Evolutionary conservation across 2,888 invertebrate species (phyloP), one percentile per base, ranked within the genome.

Genomic region (Hyposoter dolosus): DNA sequence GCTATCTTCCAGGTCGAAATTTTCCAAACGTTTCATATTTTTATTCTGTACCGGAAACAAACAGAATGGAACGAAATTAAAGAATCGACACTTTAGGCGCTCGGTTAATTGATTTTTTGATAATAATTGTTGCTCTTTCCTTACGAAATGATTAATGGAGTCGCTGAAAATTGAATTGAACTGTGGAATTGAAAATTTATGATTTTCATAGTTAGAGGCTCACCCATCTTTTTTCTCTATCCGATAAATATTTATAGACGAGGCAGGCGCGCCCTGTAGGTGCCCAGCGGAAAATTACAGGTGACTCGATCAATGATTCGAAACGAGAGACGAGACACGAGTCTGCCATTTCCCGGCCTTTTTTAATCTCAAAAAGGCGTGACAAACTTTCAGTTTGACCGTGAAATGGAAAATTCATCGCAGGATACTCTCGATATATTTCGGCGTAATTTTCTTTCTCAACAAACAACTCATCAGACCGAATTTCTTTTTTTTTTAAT

Each of bases 261-360:
- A 69, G 66, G 35, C 80, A 71, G 87, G 83, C 86, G 87, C 84
- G 83, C 85, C 85, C 85, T 83, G 69, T 83, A 83, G 77, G 79
- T 80, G 45, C 60, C 53, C 78, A 82, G 84, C 74, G 88, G 86
- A 88, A 88, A 86, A 85, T 82, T 88, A 88, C 87, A 87, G 87
- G 86, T 83, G 86, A 78, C 83, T 45, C 85, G 87, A 86, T 86
- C 87, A 82, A 86, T 86, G 87, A 85, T 87, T 83, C 56, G 65
- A 83, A 86, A 80, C 86, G 78, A 83, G 74, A 81, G 69, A 63
- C 78, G 81, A 81, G 76, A 40, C 40, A 40, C 40, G 74, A 82
- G 56, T 56, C 75, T 68, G 69, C 56, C 53, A 17, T 78, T 63
- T 53, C 43, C 71, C 66, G 7, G 23, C 32, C 47, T 78, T 82